Conservation (phyloP, 2,888 invertebrate genomes). For the Drosophila cracens region DNA sequence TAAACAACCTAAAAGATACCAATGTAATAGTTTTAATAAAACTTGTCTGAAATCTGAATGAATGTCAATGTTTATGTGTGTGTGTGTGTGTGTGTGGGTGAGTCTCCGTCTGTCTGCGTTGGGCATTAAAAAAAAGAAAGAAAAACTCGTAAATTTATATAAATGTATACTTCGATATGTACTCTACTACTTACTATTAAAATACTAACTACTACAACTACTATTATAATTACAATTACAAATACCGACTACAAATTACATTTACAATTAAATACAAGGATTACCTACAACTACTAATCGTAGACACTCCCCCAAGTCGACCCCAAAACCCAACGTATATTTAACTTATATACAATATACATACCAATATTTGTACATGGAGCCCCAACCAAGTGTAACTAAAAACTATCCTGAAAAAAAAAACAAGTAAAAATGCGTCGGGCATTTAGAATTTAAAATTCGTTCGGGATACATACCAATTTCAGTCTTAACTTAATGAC, state of each 20-base stretch:
- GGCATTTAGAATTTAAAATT: conserved; percentile 63
- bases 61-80: conserved; percentile 24
- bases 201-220: conserved; percentile 41
- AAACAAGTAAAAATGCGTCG: conserved; percentile 23
- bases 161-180: conserved; percentile 65
- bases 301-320: conserved; percentile 9
- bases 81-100: background rate
- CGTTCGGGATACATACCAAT: conserved; percentile 31
- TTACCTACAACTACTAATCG: conserved; percentile 31
- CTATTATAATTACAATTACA: conserved; percentile 52
- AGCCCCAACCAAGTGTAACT: conserved; percentile 47
- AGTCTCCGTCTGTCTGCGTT: background rate
- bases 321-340: conserved; percentile 25
- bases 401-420: conserved; percentile 21
- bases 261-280: conserved; percentile 20
- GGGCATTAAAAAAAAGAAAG: background rate
- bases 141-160: conserved; percentile 59
- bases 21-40: conserved; percentile 33
- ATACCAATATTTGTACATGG: conserved; percentile 78
- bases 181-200: conserved; percentile 67
- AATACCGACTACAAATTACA: conserved; percentile 36
- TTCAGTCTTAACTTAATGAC: conserved; percentile 42
- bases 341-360: conserved; percentile 56
- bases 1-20: conserved; percentile 23
- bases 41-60: conserved; percentile 32